Percentiles rank a stretch among this genome's conserved stretches.
Conservation (phyloP, 2,113 vertebrate species). For the Uria aalge region DNA sequence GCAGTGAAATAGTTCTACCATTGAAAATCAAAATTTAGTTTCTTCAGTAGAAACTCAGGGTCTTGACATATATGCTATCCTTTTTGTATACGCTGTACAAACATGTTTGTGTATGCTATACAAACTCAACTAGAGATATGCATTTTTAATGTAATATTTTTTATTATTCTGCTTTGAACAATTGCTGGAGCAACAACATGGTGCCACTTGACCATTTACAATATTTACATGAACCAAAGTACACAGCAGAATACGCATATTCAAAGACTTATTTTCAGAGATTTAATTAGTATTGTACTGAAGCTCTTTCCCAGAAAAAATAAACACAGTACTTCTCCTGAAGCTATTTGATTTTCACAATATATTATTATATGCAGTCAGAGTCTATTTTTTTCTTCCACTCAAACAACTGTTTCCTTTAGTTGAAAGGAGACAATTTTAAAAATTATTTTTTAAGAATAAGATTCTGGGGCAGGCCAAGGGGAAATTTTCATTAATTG, state of each 20-base stretch:
- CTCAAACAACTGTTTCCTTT: not conserved
- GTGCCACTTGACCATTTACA: not conserved
- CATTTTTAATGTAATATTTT: not conserved
- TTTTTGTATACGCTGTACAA: not conserved
- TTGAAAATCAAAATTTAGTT: not conserved
- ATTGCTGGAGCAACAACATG: not conserved
- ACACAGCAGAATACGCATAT: not conserved
- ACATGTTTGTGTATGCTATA: not conserved
- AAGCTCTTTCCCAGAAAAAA: not conserved
- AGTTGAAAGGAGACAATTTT: not conserved
- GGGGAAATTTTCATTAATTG: not conserved
- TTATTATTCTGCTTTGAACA: not conserved
- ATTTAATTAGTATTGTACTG: not conserved
- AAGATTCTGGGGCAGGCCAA: accelerated
- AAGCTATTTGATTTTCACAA: constrained; percentile 3
- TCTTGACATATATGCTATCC: not conserved
- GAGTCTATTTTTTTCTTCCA: not conserved
- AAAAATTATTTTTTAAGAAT: not conserved
- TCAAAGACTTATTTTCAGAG: not conserved
- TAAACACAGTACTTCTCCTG: not conserved
- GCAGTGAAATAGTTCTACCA: not conserved
- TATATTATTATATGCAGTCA: not conserved
- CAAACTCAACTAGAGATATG: accelerated
- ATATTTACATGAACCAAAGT: not conserved
- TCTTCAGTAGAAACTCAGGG: not conserved